Conservation (phyloP, 1,140 invertebrate species). For the Drosophila lacteicornis region DNA sequence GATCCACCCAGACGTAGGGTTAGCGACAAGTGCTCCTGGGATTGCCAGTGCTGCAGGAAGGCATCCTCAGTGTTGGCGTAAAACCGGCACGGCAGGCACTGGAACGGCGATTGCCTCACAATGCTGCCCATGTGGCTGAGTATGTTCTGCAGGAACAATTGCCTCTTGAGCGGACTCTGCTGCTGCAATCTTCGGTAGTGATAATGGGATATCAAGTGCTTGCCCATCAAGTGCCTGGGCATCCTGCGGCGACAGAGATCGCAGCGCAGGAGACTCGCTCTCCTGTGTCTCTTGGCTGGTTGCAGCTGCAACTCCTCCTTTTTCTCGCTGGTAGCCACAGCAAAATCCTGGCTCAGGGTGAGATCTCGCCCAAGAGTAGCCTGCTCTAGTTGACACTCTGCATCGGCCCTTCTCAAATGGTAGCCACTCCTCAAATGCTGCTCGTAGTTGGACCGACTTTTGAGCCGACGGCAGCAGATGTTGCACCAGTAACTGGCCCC, state of each 20-base stretch:
- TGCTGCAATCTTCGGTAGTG: conserved; percentile 89
- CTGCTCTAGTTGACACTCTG: conserved; percentile 88
- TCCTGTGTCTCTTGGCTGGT: conserved; percentile 69
- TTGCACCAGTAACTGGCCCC: conserved; percentile 89
- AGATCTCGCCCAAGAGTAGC: conserved; percentile 70
- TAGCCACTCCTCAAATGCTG: conserved; percentile 90
- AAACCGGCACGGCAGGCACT: conserved; percentile 93
- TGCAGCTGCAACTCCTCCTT: neutral
- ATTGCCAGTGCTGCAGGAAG: conserved; percentile 89
- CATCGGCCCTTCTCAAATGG: conserved; percentile 89
- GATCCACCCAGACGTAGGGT: conserved; percentile 84
- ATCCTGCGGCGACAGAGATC: conserved; percentile 90
- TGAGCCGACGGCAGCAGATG: conserved; percentile 90
- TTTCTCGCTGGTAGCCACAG: neutral
- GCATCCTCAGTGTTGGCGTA: conserved; percentile 91
- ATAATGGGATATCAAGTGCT: conserved; percentile 93
- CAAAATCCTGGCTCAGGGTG: conserved; percentile 42
- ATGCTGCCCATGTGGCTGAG: conserved; percentile 91
- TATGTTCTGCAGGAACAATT: conserved; percentile 85
- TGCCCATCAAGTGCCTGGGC: conserved; percentile 89
- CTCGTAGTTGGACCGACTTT: conserved; percentile 90
- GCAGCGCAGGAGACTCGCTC: conserved; percentile 87
- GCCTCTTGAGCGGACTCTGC: conserved; percentile 47
- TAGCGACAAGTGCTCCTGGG: conserved; percentile 87
- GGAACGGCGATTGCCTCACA: conserved; percentile 92